These are phyloP conservation scores for Paralvinella palmiformis DNA, from an alignment of 1,140 invertebrate genomes.

Conservation along the genomic window DNA sequence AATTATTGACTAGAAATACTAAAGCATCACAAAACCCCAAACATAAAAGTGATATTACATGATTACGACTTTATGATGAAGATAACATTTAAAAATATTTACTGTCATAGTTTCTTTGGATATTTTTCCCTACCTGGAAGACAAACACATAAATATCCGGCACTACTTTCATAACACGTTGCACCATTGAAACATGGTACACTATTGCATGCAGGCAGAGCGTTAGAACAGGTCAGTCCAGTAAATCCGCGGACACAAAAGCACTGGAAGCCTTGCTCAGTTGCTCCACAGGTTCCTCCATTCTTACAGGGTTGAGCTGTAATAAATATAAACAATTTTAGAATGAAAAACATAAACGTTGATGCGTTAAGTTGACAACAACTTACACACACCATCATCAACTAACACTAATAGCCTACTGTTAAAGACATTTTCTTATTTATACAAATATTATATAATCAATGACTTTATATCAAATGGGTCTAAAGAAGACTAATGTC, in stretches of 20 bases:
- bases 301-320: conserved; percentile 7
- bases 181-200: neutral
- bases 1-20: no score
- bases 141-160: no score
- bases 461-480: neutral
- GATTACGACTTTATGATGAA: no score
- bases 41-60: no score
- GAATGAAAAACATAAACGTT: no score
- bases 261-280: neutral
- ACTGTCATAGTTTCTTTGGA: no score
- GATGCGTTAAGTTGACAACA: no score
- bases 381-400: no score
- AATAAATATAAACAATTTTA: neutral
- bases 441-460: neutral
- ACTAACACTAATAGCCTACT: neutral
- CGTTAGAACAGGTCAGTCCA: conserved; percentile 19
- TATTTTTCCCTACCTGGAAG: no score
- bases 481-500: no score
- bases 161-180: neutral
- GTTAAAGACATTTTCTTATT: neutral
- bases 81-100: no score
- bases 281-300: conserved; percentile 2
- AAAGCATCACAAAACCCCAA: no score
- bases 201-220: conserved; percentile 13
- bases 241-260: conserved; percentile 11